A percentile compares a stretch with the other conserved stretches of the same genome.
phyloP scores from a whole-genome alignment of 1,140 invertebrate genomes.

The Cydia pomonella region DNA sequence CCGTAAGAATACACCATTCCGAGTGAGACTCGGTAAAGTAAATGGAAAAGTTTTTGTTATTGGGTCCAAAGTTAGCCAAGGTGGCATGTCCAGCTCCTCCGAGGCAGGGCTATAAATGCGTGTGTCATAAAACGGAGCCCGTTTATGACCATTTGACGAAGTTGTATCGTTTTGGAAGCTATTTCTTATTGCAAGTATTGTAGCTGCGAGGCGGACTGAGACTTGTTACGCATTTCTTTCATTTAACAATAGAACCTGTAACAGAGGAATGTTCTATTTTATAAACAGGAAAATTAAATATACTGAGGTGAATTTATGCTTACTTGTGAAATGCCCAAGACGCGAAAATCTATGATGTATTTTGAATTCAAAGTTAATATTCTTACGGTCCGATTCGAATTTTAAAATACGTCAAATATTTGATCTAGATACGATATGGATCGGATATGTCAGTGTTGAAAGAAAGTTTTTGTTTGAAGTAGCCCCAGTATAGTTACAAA shows the following conservation, averaged over 20 bases:
- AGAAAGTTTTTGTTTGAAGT: too few species aligned
- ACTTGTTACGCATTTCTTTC: slow-evolving; percentile 1
- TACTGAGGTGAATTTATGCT: too few species aligned
- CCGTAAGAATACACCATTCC: slow-evolving; percentile 21
- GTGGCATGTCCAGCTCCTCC: slow-evolving; percentile 67
- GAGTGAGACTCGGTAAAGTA: slow-evolving; percentile 14
- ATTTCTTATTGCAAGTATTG: slow-evolving; percentile 72
- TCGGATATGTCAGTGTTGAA: too few species aligned
- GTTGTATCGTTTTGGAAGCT: slow-evolving; percentile 75
- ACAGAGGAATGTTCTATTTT: neutral
- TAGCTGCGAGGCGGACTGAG: slow-evolving; percentile 57
- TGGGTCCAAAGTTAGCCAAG: slow-evolving; percentile 39
- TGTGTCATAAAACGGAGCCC: slow-evolving; percentile 75
- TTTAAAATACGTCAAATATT: too few species aligned
- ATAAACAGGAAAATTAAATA: neutral
- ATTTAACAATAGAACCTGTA: neutral
- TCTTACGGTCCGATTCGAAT: too few species aligned
- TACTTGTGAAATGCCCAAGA: too few species aligned
- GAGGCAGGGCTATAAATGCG: slow-evolving; percentile 74
- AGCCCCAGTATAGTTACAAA: too few species aligned
- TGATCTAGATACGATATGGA: too few species aligned
- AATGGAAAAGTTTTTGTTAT: slow-evolving; percentile 32
- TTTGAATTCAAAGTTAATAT: too few species aligned
- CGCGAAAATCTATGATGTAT: too few species aligned
- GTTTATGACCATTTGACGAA: slow-evolving; percentile 78